Percentiles rank a stretch among this genome's conserved stretches.
These are phyloP conservation scores for Brachylomia viminalis DNA, from an alignment of 2,888 invertebrate species.

Conservation along the genomic window DNA sequence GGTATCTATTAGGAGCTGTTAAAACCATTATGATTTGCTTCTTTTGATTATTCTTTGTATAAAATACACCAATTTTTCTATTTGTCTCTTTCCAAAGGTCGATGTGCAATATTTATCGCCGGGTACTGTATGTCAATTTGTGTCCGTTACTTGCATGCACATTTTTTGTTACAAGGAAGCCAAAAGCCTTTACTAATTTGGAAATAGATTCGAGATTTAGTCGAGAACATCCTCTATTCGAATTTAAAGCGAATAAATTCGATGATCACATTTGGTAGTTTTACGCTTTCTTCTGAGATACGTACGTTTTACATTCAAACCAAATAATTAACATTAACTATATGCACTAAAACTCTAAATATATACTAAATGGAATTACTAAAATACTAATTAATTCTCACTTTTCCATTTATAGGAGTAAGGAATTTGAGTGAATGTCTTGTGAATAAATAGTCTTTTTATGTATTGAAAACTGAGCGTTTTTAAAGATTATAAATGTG, in stretches of 20 bases:
- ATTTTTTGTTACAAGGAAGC: conserved; percentile 4
- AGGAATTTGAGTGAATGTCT: conserved; percentile 34
- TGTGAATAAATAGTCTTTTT: conserved; percentile 3
- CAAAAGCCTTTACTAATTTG: background rate
- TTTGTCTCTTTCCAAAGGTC: too few species aligned
- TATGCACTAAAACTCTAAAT: conserved; percentile 31
- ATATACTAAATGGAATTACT: conserved; percentile 51
- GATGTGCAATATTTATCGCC: too few species aligned
- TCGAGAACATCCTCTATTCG: conserved; percentile 24
- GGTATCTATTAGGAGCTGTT: too few species aligned
- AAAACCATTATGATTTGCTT: too few species aligned
- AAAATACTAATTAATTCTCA: conserved; percentile 56
- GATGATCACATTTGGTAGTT: conserved; percentile 19
- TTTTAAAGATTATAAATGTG: conserved; percentile 2
- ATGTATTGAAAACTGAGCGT: background rate
- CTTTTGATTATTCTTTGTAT: too few species aligned
- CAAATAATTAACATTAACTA: conserved; percentile 32
- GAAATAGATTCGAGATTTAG: conserved; percentile 14
- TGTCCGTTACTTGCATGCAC: background rate
- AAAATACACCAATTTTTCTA: too few species aligned
- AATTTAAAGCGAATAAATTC: conserved; percentile 52
- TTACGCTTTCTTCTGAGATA: conserved; percentile 10
- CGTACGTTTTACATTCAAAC: conserved; percentile 10
- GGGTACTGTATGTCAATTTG: background rate
- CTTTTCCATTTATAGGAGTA: conserved; percentile 41